Evolutionary conservation across 2,888 invertebrate species (phyloP).

Genomic region (Drosophila eohydei): DNA sequence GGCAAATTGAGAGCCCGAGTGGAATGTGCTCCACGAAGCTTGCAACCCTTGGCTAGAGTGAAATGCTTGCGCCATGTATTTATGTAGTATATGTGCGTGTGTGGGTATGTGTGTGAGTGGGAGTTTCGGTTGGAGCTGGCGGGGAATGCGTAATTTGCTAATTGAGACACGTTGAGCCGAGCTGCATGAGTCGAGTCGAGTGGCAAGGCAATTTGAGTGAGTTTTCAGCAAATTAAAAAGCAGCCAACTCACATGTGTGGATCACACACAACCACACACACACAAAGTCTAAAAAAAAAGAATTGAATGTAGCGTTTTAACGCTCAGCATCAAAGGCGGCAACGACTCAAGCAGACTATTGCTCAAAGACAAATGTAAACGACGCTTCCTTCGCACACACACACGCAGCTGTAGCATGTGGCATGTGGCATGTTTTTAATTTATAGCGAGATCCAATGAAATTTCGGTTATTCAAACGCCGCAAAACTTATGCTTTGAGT

Average conservation of each 20-base stretch:
- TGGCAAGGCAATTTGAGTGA: conserved; percentile 32
- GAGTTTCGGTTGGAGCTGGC: conserved; percentile 30
- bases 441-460: conserved; percentile 56
- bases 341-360: conserved; percentile 36
- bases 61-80: conserved; percentile 13
- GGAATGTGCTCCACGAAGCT: conserved; percentile 39
- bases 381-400: conserved; percentile 24
- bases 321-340: conserved; percentile 47
- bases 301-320: conserved; percentile 28
- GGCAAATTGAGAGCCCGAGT: conserved; percentile 33
- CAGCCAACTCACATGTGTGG: conserved; percentile 39
- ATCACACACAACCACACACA: conserved; percentile 39
- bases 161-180: conserved; percentile 67
- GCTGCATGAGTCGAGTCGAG: conserved; percentile 30
- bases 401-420: conserved; percentile 4
- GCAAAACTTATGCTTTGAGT: conserved; percentile 33
- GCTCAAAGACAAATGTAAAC: conserved; percentile 39
- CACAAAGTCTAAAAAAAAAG: conserved; percentile 13
- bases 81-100: conserved; percentile 4
- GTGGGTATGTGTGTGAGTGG: conserved; percentile 22
- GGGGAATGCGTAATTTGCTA: conserved; percentile 69
- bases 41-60: conserved; percentile 53
- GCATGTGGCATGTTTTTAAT: conserved; percentile 51
- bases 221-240: conserved; percentile 46
- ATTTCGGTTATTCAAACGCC: conserved; percentile 45